Evolutionary conservation across 2,797 vertebrate genomes (phyloP).

Genomic region (Bovichtus diacanthus): DNA sequence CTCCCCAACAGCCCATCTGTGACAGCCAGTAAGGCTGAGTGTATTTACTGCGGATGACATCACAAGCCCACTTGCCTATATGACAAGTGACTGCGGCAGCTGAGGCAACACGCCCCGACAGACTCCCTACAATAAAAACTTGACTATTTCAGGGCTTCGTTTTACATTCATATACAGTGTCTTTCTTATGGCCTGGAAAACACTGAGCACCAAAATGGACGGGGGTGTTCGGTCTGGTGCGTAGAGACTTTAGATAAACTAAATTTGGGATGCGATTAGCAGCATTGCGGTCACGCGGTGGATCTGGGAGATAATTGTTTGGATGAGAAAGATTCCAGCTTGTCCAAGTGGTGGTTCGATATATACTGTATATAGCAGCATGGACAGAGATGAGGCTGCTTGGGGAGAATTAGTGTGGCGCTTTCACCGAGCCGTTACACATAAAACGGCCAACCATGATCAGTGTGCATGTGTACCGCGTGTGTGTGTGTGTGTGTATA

Average conservation of each 20-base stretch:
- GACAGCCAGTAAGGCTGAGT: constrained; percentile 60
- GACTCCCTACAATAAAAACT: constrained; percentile 70
- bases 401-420: constrained; percentile 20
- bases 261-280: constrained; percentile 60
- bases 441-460: constrained; percentile 2
- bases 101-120: constrained; percentile 60
- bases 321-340: constrained; percentile 70
- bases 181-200: constrained; percentile 45
- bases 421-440: constrained; percentile 27
- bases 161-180: constrained; percentile 48
- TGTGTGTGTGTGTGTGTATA: background rate
- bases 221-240: background rate
- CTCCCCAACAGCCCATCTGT: constrained; percentile 53
- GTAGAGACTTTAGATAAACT: constrained; percentile 57
- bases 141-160: constrained; percentile 69
- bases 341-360: constrained; percentile 60
- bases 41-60: constrained; percentile 83
- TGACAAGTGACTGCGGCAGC: constrained; percentile 81
- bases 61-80: constrained; percentile 69
- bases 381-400: constrained; percentile 43
- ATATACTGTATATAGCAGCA: constrained; percentile 74
- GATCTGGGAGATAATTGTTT: constrained; percentile 75
- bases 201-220: constrained; percentile 26
- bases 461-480: background rate
- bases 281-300: constrained; percentile 44